Percentiles rank a stretch among this genome's conserved stretches.
These are phyloP conservation scores for Drosophila ohnishii DNA, from an alignment of 1,140 invertebrate species.

Conservation along the genomic window DNA sequence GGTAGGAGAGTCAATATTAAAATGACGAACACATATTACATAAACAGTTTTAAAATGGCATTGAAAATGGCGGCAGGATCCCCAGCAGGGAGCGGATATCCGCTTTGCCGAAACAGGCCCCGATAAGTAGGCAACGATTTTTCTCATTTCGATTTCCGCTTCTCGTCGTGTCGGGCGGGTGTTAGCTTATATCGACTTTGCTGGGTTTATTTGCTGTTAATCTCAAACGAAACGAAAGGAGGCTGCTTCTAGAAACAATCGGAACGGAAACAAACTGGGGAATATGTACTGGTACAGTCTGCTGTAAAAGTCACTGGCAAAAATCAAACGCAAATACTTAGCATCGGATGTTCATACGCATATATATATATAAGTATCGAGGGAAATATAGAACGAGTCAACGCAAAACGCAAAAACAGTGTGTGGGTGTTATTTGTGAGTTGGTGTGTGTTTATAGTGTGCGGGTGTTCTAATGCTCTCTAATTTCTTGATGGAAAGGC, in stretches of 20 bases:
- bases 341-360: slow-evolving; percentile 38
- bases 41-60: slow-evolving; percentile 1
- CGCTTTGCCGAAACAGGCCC: slow-evolving; percentile 7
- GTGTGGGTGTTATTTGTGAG: slow-evolving; percentile 11
- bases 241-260: slow-evolving; percentile 19
- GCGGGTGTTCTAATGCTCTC: slow-evolving; percentile 30
- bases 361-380: slow-evolving; percentile 22
- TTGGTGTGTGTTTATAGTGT: slow-evolving; percentile 1
- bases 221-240: slow-evolving; percentile 29
- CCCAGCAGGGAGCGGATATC: slow-evolving; percentile 1
- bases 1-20: slow-evolving; percentile 9
- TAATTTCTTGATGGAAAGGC: slow-evolving; percentile 49
- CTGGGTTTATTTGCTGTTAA: slow-evolving; percentile 1
- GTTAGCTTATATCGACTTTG: not conserved
- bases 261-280: slow-evolving; percentile 29
- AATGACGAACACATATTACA: slow-evolving; percentile 4
- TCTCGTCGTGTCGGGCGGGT: not conserved
- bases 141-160: not conserved
- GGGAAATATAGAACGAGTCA: slow-evolving; percentile 41
- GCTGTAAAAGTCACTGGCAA: slow-evolving; percentile 22
- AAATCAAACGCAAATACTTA: slow-evolving; percentile 51
- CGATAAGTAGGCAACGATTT: slow-evolving; percentile 32
- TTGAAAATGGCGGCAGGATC: not conserved
- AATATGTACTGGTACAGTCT: slow-evolving; percentile 33
- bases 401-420: slow-evolving; percentile 47